Conservation (phyloP, 2,113 vertebrate genomes). For the Silurus glanis region DNA sequence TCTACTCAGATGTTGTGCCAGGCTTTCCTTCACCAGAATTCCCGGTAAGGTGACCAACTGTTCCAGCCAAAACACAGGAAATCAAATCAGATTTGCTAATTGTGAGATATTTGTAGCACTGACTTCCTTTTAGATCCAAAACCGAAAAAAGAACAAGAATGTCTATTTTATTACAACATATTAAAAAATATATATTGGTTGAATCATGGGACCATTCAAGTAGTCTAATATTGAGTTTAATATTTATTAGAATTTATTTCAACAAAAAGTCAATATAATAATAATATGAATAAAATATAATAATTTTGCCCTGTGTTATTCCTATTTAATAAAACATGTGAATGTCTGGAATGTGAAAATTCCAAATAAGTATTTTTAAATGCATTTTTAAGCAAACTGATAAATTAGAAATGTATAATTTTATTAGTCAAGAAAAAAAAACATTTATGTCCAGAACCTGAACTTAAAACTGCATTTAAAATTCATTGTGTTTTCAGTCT, state of each 20-base stretch:
- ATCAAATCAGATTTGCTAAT: background rate
- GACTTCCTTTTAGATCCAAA: background rate
- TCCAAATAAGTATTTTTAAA: background rate
- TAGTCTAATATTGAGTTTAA: background rate
- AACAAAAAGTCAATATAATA: background rate
- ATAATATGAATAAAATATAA: no score
- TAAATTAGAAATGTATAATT: background rate
- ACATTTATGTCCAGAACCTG: background rate
- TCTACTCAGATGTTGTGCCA: conserved; percentile 65
- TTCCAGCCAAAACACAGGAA: conserved; percentile 50
- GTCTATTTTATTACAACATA: background rate
- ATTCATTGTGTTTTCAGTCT: background rate
- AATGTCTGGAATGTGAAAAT: background rate
- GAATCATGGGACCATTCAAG: background rate
- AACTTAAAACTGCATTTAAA: background rate
- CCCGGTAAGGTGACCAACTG: conserved; percentile 60
- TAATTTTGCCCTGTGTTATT: background rate
- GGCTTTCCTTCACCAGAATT: conserved; percentile 39
- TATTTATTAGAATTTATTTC: background rate
- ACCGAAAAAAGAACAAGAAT: background rate
- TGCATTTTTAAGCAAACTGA: background rate
- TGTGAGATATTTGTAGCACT: background rate
- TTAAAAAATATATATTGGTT: background rate
- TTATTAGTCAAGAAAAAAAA: background rate
- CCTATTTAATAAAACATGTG: background rate